Percentiles rank a stretch among this genome's conserved stretches.
phyloP scores from a whole-genome alignment of 2,797 vertebrate species.

The Notamacropus eugenii region DNA sequence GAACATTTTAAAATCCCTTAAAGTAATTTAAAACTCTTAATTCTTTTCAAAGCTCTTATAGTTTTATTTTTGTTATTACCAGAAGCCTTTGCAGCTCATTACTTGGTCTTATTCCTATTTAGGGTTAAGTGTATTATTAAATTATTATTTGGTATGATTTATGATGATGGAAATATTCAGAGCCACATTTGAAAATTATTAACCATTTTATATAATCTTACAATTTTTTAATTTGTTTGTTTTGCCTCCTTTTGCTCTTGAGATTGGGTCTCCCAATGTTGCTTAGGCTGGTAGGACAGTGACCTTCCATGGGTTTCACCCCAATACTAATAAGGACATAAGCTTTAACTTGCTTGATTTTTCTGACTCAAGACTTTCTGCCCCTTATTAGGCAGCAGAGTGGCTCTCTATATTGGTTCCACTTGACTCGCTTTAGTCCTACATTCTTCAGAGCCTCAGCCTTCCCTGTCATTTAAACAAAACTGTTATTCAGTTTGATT shows the following conservation, averaged over 20 bases:
- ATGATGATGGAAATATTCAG: conserved; percentile 30
- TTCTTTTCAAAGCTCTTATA: conserved; percentile 31
- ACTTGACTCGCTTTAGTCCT: not conserved
- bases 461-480: not conserved
- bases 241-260: not conserved
- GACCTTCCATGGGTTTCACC: not conserved
- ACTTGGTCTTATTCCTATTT: conserved; percentile 54
- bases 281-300: not conserved
- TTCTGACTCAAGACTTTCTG: not conserved
- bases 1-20: conserved; percentile 36
- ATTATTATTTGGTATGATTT: conserved; percentile 54
- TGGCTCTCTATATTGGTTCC: not conserved
- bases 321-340: not conserved
- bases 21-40: conserved; percentile 57
- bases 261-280: not conserved
- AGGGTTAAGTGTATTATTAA: conserved; percentile 47
- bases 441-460: not conserved
- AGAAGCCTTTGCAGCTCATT: conserved; percentile 8
- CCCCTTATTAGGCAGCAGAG: not conserved
- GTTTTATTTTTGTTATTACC: conserved; percentile 59
- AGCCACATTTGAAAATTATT: not conserved
- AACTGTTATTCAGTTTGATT: not conserved
- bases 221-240: not conserved
- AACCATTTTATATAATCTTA: not conserved
- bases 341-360: not conserved